Evolutionary conservation across 2,797 vertebrate species (phyloP).

Genomic region (Neoniphon sammara): DNA sequence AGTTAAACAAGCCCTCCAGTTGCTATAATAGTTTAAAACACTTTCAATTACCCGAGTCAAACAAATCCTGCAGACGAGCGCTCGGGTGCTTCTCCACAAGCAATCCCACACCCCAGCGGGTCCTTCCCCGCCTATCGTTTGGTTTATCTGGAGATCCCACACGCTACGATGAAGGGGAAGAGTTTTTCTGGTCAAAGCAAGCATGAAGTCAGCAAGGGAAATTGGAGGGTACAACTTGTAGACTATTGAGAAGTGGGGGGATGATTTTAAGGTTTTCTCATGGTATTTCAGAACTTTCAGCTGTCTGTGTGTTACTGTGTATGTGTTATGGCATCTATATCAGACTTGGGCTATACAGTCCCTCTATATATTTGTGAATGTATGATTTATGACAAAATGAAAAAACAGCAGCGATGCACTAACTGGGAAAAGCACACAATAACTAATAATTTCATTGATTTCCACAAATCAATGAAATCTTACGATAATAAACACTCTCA

Average conservation of each 20-base stretch:
- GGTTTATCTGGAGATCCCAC: conserved; percentile 62
- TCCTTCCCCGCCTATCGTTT: conserved; percentile 60
- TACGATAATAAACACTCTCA: conserved; percentile 66
- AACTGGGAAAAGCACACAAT: conserved; percentile 57
- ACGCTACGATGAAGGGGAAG: conserved; percentile 46
- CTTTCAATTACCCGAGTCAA: conserved; percentile 99
- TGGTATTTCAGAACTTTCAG: conserved; percentile 21
- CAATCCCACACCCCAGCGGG: conserved; percentile 80
- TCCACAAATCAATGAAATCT: conserved; percentile 77
- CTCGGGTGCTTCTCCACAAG: conserved; percentile 75
- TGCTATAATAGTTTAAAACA: conserved; percentile 99
- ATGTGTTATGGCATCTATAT: conserved; percentile 16
- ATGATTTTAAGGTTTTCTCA: conserved; percentile 38
- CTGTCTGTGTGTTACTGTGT: conserved; percentile 1
- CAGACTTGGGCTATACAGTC: neutral
- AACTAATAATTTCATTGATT: too few relatives aligned
- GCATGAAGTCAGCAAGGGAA: conserved; percentile 54
- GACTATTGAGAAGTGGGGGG: conserved; percentile 13
- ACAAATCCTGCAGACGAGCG: conserved; percentile 90
- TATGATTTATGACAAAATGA: conserved; percentile 59
- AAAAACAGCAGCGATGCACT: conserved; percentile 67
- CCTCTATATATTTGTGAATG: neutral
- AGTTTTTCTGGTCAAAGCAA: conserved; percentile 53
- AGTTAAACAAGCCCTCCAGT: conserved; percentile 99
- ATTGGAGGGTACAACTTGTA: conserved; percentile 51